Percentiles rank a stretch among this genome's conserved stretches.
Evolutionary conservation across 2,888 invertebrate genomes (phyloP).

Genomic region (Pheosia gnoma): DNA sequence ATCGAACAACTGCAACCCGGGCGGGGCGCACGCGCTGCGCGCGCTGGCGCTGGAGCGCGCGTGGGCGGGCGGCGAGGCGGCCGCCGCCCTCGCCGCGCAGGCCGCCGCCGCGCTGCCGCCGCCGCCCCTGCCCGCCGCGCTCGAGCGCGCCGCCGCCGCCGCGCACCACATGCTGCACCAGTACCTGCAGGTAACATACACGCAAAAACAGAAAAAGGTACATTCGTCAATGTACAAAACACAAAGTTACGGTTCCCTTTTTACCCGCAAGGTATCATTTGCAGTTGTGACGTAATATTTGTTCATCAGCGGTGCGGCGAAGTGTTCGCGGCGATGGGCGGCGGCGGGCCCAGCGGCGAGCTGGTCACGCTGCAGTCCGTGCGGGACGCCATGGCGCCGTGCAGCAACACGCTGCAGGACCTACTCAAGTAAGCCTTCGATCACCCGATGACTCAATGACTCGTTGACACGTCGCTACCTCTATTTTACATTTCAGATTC

Average conservation of each 20-base stretch:
- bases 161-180: conserved; percentile 77
- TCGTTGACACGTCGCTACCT: no score
- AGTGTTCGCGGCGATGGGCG: conserved; percentile 80
- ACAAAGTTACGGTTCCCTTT: no score
- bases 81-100: conserved; percentile 70
- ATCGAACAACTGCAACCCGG: conserved; percentile 55
- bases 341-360: conserved; percentile 55
- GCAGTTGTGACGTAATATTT: neutral
- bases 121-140: conserved; percentile 70
- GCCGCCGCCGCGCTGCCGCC: conserved; percentile 77
- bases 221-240: no score
- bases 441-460: neutral
- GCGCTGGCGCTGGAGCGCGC: conserved; percentile 74
- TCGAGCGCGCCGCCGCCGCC: conserved; percentile 73
- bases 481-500: no score
- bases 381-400: conserved; percentile 75
- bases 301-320: conserved; percentile 67
- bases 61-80: conserved; percentile 76
- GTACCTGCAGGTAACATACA: conserved; percentile 62
- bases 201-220: no score
- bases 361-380: conserved; percentile 73
- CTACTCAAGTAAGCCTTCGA: conserved; percentile 62
- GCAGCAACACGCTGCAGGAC: conserved; percentile 65
- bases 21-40: conserved; percentile 63
- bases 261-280: no score